phyloP scores from a whole-genome alignment of 2,797 vertebrate species.

The Xerus rutilus region DNA sequence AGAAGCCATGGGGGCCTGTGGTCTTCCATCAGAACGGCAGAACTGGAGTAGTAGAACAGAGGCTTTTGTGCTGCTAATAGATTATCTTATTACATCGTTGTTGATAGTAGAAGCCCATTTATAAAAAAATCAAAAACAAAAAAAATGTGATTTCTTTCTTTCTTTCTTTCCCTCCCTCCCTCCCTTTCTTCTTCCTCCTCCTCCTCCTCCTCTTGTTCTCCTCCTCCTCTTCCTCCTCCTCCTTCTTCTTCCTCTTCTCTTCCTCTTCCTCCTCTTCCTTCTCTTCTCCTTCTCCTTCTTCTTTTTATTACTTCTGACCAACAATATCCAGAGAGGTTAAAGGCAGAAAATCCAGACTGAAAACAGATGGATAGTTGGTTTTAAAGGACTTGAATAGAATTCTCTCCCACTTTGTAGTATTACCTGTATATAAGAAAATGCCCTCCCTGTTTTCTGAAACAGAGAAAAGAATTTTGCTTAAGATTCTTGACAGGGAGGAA shows the following conservation, averaged over 20 bases:
- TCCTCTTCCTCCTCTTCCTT: no score
- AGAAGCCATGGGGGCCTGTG: background rate
- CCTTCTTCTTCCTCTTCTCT: no score
- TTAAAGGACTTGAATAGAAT: background rate
- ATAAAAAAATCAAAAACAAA: conserved; percentile 5
- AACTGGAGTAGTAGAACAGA: conserved; percentile 12
- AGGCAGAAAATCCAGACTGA: background rate
- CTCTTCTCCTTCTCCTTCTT: no score
- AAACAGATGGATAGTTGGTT: background rate
- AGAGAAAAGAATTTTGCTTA: conserved; percentile 44
- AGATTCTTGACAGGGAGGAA: conserved; percentile 3
- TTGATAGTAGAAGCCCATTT: conserved; percentile 13
- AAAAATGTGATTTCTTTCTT: conserved; percentile 5
- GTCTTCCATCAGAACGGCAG: background rate
- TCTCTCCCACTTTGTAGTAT: background rate
- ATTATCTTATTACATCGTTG: background rate
- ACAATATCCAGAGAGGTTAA: conserved; percentile 42
- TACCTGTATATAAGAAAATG: background rate
- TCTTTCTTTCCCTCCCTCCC: no score
- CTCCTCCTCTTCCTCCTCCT: no score
- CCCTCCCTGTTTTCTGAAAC: background rate
- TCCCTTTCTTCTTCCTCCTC: no score
- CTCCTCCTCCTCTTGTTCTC: no score
- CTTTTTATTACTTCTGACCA: background rate
- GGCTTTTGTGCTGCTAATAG: background rate